Evolutionary conservation across 2,797 vertebrate genomes (phyloP), one percentile per base, ranked within the genome.

Genomic region (Gymnoscopelus microlampas): DNA sequence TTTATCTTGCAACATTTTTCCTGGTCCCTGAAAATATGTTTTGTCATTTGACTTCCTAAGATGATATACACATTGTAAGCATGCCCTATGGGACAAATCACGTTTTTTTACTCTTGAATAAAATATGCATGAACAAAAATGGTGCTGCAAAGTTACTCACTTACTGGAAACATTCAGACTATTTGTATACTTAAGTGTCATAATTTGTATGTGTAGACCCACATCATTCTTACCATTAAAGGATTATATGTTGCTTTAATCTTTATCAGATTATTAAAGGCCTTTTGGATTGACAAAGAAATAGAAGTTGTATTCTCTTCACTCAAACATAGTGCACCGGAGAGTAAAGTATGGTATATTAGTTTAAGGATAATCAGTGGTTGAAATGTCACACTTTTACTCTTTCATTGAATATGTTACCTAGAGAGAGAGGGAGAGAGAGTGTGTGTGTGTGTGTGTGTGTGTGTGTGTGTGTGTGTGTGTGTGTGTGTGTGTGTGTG

Each of bases 81-180:
- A 95, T 95, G 94, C 94, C 93, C 94, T 95, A 94, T 95, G 94
- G 94, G 94, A 95, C 93, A 91, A 94, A 93, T 93, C 92, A 93
- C 92, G 86, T 93, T 95, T 95, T 94, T 95, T 95, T 95, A 95
- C 94, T 95, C 92, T 95, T 95, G 94, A 95, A 95, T 95, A 95
- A 95, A 95, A 95, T 95, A 95, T 95, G 94, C 94, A 95, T 95
- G 94, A 94, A 93, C 85, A 90, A 92, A 90, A 77, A 61, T 24
- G 61, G 68, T 79, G 68, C 78, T 44, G 60, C 6, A 24, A 44
- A 10, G 3, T 85, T 78, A 89, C 49, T 83, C 1, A 73, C 5
- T 68, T 12, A 26, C 14, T 51, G 0, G 2, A 63, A 61, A 29
- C 15, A 47, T 66, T 57, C 3, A 11, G 48, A 49, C 5, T n/a